Evolutionary conservation across 2,888 invertebrate genomes (phyloP).

Genomic region (Spisula subtruncata): DNA sequence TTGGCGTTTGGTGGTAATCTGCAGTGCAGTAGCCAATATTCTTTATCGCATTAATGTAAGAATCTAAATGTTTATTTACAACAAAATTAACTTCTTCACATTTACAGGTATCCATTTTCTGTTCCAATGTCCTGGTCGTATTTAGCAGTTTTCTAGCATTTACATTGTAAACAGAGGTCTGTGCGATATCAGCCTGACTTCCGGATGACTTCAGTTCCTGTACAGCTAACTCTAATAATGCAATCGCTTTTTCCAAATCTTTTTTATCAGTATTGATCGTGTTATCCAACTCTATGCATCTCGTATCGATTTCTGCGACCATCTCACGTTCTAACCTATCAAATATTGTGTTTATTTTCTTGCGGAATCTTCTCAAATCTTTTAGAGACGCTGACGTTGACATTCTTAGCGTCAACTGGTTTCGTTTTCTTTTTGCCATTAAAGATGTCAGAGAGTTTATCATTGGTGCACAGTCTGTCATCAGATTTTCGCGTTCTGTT

Average conservation of each 20-base stretch:
- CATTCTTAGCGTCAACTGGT: constrained; percentile 24
- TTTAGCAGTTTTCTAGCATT: constrained; percentile 32
- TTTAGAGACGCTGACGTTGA: constrained; percentile 41
- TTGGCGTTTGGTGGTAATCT: too few species aligned
- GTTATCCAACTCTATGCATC: constrained; percentile 52
- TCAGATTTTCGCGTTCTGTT: not conserved
- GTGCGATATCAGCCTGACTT: not conserved
- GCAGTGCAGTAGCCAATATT: constrained; percentile 19
- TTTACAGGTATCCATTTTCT: not conserved
- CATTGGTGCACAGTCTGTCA: not conserved
- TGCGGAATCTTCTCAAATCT: constrained; percentile 44
- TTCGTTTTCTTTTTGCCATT: constrained; percentile 16
- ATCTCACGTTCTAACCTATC: constrained; percentile 51
- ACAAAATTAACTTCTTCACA: not conserved
- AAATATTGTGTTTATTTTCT: constrained; percentile 32
- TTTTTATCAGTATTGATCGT: constrained; percentile 31
- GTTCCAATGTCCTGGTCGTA: not conserved
- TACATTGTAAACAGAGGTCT: not conserved
- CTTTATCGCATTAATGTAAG: constrained; percentile 24
- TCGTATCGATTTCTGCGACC: constrained; percentile 54
- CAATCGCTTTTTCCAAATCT: constrained; percentile 4
- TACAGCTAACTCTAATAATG: constrained; percentile 18
- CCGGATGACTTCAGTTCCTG: constrained; percentile 20
- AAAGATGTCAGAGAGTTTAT: not conserved
- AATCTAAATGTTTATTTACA: constrained; percentile 2